Base-by-base conservation (phyloP, 2,888 invertebrate species). In the Dryococelus australis region DNA sequence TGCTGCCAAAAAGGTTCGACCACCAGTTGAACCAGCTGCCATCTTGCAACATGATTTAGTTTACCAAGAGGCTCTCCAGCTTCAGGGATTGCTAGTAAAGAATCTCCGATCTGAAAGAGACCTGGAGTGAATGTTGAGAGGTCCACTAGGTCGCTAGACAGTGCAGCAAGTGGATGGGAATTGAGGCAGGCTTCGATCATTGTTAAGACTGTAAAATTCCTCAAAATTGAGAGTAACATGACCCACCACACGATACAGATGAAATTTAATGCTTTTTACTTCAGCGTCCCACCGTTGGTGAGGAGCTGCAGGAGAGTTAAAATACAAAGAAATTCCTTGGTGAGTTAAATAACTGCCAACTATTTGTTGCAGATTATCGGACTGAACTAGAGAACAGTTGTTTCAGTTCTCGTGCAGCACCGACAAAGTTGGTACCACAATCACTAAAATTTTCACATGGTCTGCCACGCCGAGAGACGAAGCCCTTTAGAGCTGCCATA, bases 171-270 rank as follows among this genome's bases (percentile, higher is more conserved):
- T 24, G 65, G 65, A 5, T 16, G 8, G 5, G 65, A 65, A 16
- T 65, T 65, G 65, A 65, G 65, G 65, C 65, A 65, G 65, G 65
- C 65, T 16, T 65, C 65, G 16, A 65, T 65, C 65, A 65, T 65
- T 12, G 65, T 65, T 16, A 65, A 16, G 20, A 65, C 65, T 24
- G 65, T 65, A 65, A 65, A 65, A 65, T 65, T 65, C 65, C 16
- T 65, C 65, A 65, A 65, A 65, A 16, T 8, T 65, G 65, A 65
- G 65, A 65, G 20, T 65, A 16, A 16, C 65, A 65, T 16, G 5
- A 12, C 65, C 65, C 65, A 65, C 65, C 5, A 65, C 65, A 24
- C 65, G 65, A 65, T 65, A 65, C 65, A 65, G 16, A 16, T 65
- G 65, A 65, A 12, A 16, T 65, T 65, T 65, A 8, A 65, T 65